Evolutionary conservation across 2,113 vertebrate genomes (phyloP), one percentile per base, ranked within the genome.

Genomic region (Mormyrus lacerda): DNA sequence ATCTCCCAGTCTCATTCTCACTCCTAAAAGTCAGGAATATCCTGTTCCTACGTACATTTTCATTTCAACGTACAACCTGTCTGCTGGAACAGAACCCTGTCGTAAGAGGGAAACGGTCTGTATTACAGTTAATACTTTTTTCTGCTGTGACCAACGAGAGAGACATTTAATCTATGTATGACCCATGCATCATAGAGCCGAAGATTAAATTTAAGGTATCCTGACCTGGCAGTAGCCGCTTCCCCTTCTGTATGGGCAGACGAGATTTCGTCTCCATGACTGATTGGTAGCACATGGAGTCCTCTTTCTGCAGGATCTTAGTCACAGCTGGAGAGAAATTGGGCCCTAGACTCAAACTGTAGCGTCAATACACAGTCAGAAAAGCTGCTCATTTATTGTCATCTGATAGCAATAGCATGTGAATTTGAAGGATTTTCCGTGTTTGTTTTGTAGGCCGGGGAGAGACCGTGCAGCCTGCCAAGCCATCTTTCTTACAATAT

Each of bases 401-500:
- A 15, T 84, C 47, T 47, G 21, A 19, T 39, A 87, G 3, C 35
- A 35, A 6, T 87, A 42, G 15, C 35, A 53, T 86, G 82, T 85
- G 42, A 31, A 86, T 86, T 53, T 17, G 17, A 31, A 86, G 35
- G 61, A n/a, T 82, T 19, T 88, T 10, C 89, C 85, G 90, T 89
- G 90, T 65, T 93, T 89, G 91, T 10, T 88, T 91, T 95, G 85
- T 91, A 99, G 98, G 97, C 94, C 96, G 95, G 86, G 96, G 97
- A 58, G 97, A 98, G 93, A 97, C 96, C 0, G 94, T 97, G 94
- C 97, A 98, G 92, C 96, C 96, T 10, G 94, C 95, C 91, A 98
- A 96, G 91, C 98, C 98, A 1, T 97, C 98, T 90, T 99, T 99
- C 94, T 96, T 99, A 55, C 97, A 99, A 92, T 99, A 99, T 94